phyloP scores from a whole-genome alignment of 2,888 invertebrate genomes.

The Oeneis ivallda region DNA sequence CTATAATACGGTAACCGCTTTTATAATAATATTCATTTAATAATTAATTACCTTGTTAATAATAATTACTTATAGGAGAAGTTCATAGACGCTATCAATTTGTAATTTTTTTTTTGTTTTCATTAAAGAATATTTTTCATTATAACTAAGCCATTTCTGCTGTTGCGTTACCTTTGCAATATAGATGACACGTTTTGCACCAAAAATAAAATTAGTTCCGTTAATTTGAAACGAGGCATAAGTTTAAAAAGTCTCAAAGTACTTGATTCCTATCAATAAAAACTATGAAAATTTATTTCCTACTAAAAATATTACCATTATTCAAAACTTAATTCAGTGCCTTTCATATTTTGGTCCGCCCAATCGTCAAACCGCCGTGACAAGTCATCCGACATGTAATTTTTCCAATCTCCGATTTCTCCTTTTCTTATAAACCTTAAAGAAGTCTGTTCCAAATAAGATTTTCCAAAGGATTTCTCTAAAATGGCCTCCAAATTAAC shows the following conservation, averaged over 20 bases:
- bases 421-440: conserved; percentile 88
- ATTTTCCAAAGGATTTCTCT: conserved; percentile 74
- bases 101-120: too few species aligned
- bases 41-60: neutral
- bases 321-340: conserved; percentile 83
- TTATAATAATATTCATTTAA: neutral
- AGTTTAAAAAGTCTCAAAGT: neutral
- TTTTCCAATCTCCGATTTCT: conserved; percentile 90
- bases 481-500: conserved; percentile 87
- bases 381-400: conserved; percentile 88
- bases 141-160: too few species aligned
- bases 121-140: too few species aligned
- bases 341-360: conserved; percentile 83
- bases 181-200: too few species aligned
- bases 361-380: conserved; percentile 87
- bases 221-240: too few species aligned
- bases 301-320: conserved; percentile 45
- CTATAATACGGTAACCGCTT: neutral
- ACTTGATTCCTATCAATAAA: neutral
- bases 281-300: neutral
- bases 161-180: too few species aligned
- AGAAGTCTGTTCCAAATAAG: conserved; percentile 73
- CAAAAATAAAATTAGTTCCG: too few species aligned
- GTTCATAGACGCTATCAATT: neutral
- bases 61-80: neutral